phyloP scores from a whole-genome alignment of 2,113 vertebrate species.

The Takifugu bimaculatus region DNA sequence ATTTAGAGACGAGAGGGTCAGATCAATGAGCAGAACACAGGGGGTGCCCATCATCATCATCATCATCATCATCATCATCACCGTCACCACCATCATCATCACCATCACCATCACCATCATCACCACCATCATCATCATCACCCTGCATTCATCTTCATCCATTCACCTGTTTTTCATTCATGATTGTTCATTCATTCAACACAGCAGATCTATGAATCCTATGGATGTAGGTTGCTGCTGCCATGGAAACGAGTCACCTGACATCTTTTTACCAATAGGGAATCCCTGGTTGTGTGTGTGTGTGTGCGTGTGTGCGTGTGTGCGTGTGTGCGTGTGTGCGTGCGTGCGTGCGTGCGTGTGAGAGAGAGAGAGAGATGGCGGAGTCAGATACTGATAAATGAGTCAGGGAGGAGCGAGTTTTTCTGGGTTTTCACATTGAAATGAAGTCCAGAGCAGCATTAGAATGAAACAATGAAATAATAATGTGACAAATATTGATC shows the following conservation, averaged over 20 bases:
- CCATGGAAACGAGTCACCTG: constrained; percentile 64
- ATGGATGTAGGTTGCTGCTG: constrained; percentile 51
- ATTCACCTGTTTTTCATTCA: constrained; percentile 54
- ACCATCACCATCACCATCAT: constrained; percentile 4
- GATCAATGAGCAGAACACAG: no score
- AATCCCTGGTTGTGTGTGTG: constrained; percentile 20
- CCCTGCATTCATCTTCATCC: constrained; percentile 11
- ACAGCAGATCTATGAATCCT: constrained; percentile 43
- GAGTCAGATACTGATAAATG: constrained; percentile 12
- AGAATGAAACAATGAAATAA: neutral
- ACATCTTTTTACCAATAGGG: constrained; percentile 54
- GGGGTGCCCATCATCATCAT: no score
- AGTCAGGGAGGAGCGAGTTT: constrained; percentile 34
- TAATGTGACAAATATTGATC: neutral
- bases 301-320: neutral
- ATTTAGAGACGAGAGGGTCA: no score
- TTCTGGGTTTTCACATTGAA: neutral
- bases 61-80: neutral
- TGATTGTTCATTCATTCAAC: constrained; percentile 38
- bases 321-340: neutral
- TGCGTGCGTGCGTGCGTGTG: neutral
- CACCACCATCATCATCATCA: neutral
- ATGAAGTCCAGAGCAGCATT: neutral
- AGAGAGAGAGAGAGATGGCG: constrained; percentile 9
- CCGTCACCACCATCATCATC: no score